Conservation (phyloP, 2,888 invertebrate species). For the Pterobdella sp. region DNA sequence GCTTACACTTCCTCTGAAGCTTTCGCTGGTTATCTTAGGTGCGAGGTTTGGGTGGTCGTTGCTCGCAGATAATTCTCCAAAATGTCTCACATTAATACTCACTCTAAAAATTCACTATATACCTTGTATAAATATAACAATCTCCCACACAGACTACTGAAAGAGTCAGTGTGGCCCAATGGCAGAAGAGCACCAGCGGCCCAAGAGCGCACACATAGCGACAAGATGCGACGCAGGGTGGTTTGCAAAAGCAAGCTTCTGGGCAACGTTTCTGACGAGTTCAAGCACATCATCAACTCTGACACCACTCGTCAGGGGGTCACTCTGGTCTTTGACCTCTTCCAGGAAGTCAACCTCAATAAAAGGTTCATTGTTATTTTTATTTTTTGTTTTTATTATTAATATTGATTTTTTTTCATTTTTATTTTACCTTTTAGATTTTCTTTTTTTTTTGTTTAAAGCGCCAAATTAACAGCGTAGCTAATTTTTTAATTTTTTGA, state of each 20-base stretch:
- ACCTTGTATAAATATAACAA: not conserved
- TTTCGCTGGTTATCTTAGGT: constrained; percentile 74
- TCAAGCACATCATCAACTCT: constrained; percentile 78
- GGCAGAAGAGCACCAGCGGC: constrained; percentile 56
- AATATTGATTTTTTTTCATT: no score
- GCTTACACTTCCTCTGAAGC: constrained; percentile 77
- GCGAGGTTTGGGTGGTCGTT: constrained; percentile 57
- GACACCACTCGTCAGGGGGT: constrained; percentile 77
- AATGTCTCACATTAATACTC: not conserved
- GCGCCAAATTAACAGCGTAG: no score
- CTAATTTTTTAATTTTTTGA: no score
- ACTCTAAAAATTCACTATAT: not conserved
- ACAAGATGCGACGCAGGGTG: constrained; percentile 69
- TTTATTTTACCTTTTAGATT: no score
- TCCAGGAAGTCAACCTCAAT: constrained; percentile 77
- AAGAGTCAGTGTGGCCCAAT: constrained; percentile 58
- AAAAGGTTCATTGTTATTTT: no score
- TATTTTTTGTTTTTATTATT: no score
- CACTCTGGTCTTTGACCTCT: constrained; percentile 74
- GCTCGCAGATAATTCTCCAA: not conserved
- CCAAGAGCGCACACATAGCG: constrained; percentile 56
- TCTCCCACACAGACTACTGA: constrained; percentile 40
- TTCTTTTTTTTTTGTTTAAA: no score
- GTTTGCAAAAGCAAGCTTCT: constrained; percentile 77
- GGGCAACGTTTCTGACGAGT: constrained; percentile 64